A percentile compares a stretch with the other conserved stretches of the same genome.
phyloP scores from a whole-genome alignment of 2,888 invertebrate species.

The Macrophya alboannulata region DNA sequence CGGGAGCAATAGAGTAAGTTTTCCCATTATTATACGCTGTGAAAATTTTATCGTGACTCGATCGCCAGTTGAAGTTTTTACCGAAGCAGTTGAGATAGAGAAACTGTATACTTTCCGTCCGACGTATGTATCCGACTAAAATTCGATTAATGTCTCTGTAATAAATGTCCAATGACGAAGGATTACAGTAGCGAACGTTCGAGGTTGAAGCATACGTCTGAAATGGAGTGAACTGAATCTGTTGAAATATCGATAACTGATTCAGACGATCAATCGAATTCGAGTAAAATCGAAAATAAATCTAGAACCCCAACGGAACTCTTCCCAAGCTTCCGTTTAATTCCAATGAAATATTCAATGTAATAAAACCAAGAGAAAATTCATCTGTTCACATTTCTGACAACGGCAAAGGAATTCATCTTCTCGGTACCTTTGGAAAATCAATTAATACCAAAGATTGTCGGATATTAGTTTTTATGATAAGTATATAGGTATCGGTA shows the following conservation, averaged over 20 bases:
- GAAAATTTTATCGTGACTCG: constrained; percentile 8
- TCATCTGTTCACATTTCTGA: not conserved
- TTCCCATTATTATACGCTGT: not conserved
- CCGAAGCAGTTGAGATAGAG: not conserved
- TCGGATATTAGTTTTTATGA: not conserved
- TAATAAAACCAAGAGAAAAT: not conserved
- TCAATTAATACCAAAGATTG: not conserved
- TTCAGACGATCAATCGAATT: not conserved
- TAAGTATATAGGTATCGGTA: not conserved
- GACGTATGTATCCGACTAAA: not conserved
- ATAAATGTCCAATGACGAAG: not conserved
- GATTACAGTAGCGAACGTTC: not conserved
- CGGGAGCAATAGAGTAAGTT: constrained; percentile 16
- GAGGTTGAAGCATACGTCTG: constrained; percentile 5
- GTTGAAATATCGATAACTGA: constrained; percentile 17
- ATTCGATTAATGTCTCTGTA: not conserved
- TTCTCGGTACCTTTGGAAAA: not conserved
- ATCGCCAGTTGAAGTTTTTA: constrained; percentile 4
- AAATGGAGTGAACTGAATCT: not conserved
- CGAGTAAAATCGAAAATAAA: not conserved
- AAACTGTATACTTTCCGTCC: not conserved
- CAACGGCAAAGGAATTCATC: not conserved
- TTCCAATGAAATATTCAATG: constrained; percentile 24
- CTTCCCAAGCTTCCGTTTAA: not conserved
- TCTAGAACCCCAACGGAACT: not conserved